Base-by-base conservation (phyloP, 2,113 vertebrate genomes). In the Otolemur garnettii region DNA sequence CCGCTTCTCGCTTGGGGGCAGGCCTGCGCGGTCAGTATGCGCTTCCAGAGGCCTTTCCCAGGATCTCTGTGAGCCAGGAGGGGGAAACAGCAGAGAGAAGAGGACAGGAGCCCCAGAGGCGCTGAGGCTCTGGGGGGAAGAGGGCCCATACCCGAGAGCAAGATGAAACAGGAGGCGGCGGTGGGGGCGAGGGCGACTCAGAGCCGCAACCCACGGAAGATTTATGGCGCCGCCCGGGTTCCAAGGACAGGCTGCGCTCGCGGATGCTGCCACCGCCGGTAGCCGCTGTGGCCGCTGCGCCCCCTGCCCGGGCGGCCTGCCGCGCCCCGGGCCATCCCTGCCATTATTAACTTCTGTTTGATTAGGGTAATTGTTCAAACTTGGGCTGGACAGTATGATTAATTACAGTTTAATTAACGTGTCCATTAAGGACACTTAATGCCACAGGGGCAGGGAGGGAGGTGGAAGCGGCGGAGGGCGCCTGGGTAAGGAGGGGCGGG, bases 361-460 rank as follows among this genome's bases (percentile, higher is more conserved):
- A 99, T 99, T 98, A 98, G 98, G 97, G 98, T 99, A 98, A 99
- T 99, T 99, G 98, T 99, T 98, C 98, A 98, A 98, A 99, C 98
- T 98, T 98, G 98, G 98, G 95, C 98, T 97, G 98, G 99, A 99
- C 98, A 98, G 98, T 98, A 99, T 99, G 98, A 99, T 99, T 99
- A 99, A 99, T 99, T 99, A 99, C 99, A 99, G 98, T 99, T 99
- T 99, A 99, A 99, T 99, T 99, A 99, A 98, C 96, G 98, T 98
- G 98, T 98, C 98, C 98, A 98, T 98, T 98, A 99, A 98, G 98
- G 98, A 98, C 97, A 98, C 96, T 98, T 98, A 98, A 97, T 97
- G 98, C 98, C 97, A 96, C 91, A 60, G 95, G 93, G 97, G 80
- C 14, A 69, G 45, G 57, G 33, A 38, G 50, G 60, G 85, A 50